A percentile compares a stretch with the other conserved stretches of the same genome.
Evolutionary conservation across 2,113 vertebrate genomes (phyloP).

Genomic region (Mormoops blainvillei): DNA sequence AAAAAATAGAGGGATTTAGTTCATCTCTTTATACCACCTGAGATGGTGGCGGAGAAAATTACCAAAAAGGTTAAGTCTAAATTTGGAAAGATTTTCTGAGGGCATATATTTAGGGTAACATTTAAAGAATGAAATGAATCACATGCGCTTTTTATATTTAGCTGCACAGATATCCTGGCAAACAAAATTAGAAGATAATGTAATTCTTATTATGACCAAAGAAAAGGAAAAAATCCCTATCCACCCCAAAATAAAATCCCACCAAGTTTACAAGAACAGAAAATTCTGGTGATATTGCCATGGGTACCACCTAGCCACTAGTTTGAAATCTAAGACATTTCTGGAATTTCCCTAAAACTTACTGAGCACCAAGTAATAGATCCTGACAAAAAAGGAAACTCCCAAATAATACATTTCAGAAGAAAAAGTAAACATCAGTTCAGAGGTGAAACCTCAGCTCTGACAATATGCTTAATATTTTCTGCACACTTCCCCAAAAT

Average conservation of each 20-base stretch:
- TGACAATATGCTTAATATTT: slow-evolving; percentile 22
- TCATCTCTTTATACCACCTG: neutral
- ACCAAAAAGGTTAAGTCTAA: neutral
- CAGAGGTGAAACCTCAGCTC: slow-evolving; percentile 44
- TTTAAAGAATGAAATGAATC: neutral
- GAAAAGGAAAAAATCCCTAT: neutral
- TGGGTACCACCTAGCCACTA: neutral
- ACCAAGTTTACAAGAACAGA: neutral
- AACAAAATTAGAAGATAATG: neutral
- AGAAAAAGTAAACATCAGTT: neutral
- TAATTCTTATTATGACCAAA: neutral
- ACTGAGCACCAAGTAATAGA: neutral
- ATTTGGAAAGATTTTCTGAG: neutral
- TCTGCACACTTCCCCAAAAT: slow-evolving; percentile 28
- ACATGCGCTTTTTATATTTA: neutral
- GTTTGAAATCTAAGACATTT: neutral
- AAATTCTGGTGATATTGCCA: neutral
- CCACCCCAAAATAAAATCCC: neutral
- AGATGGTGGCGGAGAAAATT: neutral
- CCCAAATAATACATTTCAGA: neutral
- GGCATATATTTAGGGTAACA: neutral
- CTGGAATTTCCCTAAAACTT: neutral
- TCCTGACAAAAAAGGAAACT: neutral
- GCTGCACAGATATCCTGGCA: neutral
- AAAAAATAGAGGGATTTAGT: neutral